These are phyloP conservation scores for Euplexia lucipara DNA, from an alignment of 2,888 invertebrate species.

Conservation along the genomic window DNA sequence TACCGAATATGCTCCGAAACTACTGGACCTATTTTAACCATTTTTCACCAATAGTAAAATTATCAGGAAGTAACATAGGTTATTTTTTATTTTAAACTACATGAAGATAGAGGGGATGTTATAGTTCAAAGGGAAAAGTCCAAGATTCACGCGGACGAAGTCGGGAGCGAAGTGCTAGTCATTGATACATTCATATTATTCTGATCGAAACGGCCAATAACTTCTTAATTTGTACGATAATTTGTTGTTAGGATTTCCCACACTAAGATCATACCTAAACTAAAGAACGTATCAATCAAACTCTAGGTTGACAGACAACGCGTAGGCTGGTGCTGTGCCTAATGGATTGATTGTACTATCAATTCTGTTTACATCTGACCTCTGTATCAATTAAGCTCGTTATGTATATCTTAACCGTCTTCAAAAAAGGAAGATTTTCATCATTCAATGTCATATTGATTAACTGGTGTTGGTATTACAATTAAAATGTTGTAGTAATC, in stretches of 20 bases:
- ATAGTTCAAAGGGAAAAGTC: too few species aligned
- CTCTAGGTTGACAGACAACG: slow-evolving; percentile 57
- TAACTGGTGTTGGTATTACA: slow-evolving; percentile 37
- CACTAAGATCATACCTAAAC: slow-evolving; percentile 35
- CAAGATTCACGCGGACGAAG: too few species aligned
- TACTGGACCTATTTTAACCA: too few species aligned
- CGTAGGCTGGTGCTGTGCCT: slow-evolving; percentile 60
- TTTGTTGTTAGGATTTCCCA: slow-evolving; percentile 42
- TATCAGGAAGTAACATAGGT: too few species aligned
- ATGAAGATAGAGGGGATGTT: too few species aligned
- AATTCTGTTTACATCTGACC: slow-evolving; percentile 61
- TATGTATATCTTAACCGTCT: slow-evolving; percentile 56
- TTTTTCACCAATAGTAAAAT: too few species aligned
- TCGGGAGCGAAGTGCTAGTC: too few species aligned
- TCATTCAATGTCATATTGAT: slow-evolving; percentile 58
- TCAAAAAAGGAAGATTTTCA: slow-evolving; percentile 57
- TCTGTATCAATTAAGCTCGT: slow-evolving; percentile 65
- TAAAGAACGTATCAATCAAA: slow-evolving; percentile 60
- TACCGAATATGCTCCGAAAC: too few species aligned
- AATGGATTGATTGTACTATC: slow-evolving; percentile 66
- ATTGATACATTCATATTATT: background rate
- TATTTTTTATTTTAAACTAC: too few species aligned
- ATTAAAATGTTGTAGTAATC: slow-evolving; percentile 36
- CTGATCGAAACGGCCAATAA: slow-evolving; percentile 19
- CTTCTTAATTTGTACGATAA: slow-evolving; percentile 15